A percentile compares a stretch with the other conserved stretches of the same genome.
Conservation (phyloP, 2,113 vertebrate species). For the Axis porcinus region DNA sequence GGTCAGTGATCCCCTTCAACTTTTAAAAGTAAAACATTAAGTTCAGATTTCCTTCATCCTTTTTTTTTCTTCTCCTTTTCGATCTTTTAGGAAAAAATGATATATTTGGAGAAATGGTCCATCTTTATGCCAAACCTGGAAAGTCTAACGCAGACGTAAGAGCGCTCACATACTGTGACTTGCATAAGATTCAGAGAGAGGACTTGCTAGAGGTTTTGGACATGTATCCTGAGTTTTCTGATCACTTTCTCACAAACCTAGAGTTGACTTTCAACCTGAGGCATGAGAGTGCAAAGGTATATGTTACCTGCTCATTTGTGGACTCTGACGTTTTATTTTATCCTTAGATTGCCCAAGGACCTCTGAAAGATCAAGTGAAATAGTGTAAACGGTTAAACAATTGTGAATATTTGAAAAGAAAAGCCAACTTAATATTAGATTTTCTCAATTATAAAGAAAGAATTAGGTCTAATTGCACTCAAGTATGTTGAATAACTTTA, state of each 20-base stretch:
- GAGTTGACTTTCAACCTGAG: constrained; percentile 97
- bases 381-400: background rate
- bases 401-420: background rate
- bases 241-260: constrained; percentile 95
- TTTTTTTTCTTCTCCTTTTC: background rate
- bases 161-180: constrained; percentile 97
- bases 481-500: constrained; percentile 41
- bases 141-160: constrained; percentile 97
- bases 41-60: background rate
- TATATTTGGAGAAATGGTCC: constrained; percentile 99
- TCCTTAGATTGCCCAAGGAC: background rate
- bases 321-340: background rate
- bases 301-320: background rate
- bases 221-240: constrained; percentile 99
- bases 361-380: constrained; percentile 18
- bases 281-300: constrained; percentile 92
- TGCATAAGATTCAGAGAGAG: constrained; percentile 97
- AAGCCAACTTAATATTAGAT: background rate
- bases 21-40: constrained; percentile 33
- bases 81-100: constrained; percentile 93
- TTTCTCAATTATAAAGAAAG: background rate
- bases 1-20: background rate
- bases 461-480: background rate
- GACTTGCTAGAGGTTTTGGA: constrained; percentile 97
- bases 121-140: constrained; percentile 94